phyloP scores from a whole-genome alignment of 2,797 vertebrate genomes.

The Pampus argenteus region DNA sequence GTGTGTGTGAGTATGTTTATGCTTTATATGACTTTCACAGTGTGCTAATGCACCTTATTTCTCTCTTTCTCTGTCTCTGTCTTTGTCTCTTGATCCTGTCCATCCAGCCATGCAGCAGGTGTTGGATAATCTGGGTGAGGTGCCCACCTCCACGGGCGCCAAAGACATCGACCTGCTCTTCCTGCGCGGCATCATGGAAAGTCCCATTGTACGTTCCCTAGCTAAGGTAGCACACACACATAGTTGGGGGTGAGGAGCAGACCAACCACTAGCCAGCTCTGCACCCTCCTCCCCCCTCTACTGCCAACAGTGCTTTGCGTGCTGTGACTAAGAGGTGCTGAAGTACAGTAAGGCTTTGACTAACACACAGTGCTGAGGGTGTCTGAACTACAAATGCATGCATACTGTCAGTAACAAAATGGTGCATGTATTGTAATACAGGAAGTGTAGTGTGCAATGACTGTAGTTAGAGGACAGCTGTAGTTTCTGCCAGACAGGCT shows the following conservation, averaged over 20 bases:
- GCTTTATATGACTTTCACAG: constrained; percentile 46
- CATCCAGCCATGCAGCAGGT: constrained; percentile 95
- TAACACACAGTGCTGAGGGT: constrained; percentile 20
- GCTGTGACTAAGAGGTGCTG: constrained; percentile 30
- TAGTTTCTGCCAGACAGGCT: constrained; percentile 27
- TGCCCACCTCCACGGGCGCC: constrained; percentile 89
- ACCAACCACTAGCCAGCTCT: constrained; percentile 22
- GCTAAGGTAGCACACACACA: constrained; percentile 86
- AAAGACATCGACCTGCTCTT: constrained; percentile 99
- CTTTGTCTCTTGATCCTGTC: constrained; percentile 9
- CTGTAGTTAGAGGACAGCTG: constrained; percentile 38
- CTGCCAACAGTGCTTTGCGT: constrained; percentile 34
- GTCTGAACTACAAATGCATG: constrained; percentile 10
- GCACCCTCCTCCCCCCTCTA: not conserved
- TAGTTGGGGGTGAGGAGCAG: constrained; percentile 44
- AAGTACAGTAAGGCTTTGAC: constrained; percentile 54
- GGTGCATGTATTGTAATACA: not conserved
- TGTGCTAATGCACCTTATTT: constrained; percentile 30
- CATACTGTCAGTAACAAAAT: not conserved
- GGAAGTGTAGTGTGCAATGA: constrained; percentile 14
- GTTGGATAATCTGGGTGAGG: constrained; percentile 91
- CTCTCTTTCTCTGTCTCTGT: constrained; percentile 7
- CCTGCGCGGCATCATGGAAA: constrained; percentile 98
- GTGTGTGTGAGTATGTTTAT: constrained; percentile 30
- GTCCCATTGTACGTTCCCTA: constrained; percentile 92